Conservation (phyloP, 2,113 vertebrate genomes). For the Columba janthina region DNA sequence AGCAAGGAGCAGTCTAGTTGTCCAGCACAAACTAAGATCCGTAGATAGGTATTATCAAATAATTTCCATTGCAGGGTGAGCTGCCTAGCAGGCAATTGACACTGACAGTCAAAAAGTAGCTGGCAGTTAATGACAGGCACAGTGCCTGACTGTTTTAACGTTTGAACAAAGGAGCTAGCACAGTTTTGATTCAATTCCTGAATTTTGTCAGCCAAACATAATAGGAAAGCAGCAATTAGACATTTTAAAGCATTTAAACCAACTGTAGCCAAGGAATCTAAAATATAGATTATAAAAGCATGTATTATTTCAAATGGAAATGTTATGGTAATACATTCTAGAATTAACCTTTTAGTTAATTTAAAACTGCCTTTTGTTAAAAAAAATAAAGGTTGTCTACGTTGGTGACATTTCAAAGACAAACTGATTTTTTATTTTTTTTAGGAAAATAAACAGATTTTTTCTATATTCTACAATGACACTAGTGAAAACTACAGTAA, state of each 20-base stretch:
- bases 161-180: neutral
- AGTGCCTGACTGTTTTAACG: neutral
- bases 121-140: neutral
- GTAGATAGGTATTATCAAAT: neutral
- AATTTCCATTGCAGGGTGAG: conserved; percentile 10
- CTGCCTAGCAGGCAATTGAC: neutral
- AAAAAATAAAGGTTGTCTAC: conserved; percentile 26
- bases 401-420: conserved; percentile 23
- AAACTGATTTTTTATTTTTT: neutral
- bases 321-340: conserved; percentile 48
- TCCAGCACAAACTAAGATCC: neutral
- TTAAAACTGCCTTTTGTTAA: conserved; percentile 15
- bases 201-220: neutral
- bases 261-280: neutral
- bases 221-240: conserved; percentile 19
- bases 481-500: neutral
- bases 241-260: conserved; percentile 10
- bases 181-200: neutral
- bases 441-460: neutral
- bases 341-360: conserved; percentile 47
- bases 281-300: neutral
- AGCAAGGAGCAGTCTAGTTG: conserved; percentile 25
- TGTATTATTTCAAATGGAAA: conserved; percentile 29
- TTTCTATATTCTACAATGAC: neutral
- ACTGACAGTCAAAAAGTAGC: neutral